phyloP scores from a whole-genome alignment of 2,888 invertebrate genomes.

The Incurvaria masculella region DNA sequence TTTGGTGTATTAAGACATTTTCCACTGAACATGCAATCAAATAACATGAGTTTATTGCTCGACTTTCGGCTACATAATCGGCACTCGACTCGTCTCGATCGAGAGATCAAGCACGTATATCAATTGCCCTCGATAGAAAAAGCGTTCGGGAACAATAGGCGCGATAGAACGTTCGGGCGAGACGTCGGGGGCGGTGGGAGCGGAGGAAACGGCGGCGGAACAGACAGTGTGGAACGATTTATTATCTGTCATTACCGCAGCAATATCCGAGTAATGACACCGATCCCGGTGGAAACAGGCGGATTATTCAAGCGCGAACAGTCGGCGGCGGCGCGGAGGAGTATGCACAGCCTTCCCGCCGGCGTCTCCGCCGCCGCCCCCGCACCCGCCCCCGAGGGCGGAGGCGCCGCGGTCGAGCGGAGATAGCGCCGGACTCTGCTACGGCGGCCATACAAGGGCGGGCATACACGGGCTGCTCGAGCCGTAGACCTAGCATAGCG shows the following conservation, averaged over 20 bases:
- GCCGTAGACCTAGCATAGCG: too few relatives aligned
- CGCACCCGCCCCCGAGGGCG: neutral
- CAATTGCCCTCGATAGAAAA: slow-evolving; percentile 35
- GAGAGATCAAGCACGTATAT: too few relatives aligned
- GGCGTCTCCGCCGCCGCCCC: neutral
- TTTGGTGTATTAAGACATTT: too few relatives aligned
- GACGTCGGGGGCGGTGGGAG: neutral
- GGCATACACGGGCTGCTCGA: too few relatives aligned
- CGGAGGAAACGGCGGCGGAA: slow-evolving; percentile 11
- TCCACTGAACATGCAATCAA: too few relatives aligned
- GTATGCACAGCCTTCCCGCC: too few relatives aligned
- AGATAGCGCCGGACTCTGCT: too few relatives aligned
- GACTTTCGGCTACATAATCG: too few relatives aligned
- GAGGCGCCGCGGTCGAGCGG: neutral
- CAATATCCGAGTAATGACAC: slow-evolving; percentile 37
- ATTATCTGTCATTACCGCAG: slow-evolving; percentile 34
- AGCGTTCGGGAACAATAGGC: slow-evolving; percentile 22
- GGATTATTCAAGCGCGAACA: slow-evolving; percentile 22
- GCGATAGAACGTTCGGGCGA: neutral
- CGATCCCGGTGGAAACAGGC: slow-evolving; percentile 24
- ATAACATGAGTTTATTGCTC: too few relatives aligned
- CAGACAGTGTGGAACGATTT: slow-evolving; percentile 27
- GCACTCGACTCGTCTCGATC: too few relatives aligned
- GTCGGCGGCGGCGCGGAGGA: neutral
- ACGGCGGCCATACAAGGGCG: too few relatives aligned